phyloP scores from a whole-genome alignment of 2,113 vertebrate species.

The Meriones unguiculatus region DNA sequence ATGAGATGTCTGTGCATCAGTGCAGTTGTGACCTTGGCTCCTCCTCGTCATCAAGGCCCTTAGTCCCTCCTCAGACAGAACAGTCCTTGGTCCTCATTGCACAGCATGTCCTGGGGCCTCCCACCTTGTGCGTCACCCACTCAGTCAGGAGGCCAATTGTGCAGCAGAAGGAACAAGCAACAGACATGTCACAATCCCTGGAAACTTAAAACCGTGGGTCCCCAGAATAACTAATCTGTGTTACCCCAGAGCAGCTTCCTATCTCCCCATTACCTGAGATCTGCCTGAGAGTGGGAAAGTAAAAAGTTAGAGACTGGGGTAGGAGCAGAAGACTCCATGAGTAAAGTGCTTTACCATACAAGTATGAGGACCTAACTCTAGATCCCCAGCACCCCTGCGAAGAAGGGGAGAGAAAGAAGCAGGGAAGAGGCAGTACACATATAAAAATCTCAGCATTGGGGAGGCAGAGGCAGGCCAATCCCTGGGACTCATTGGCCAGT shows the following conservation, averaged over 20 bases:
- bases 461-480: neutral
- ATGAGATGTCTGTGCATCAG: neutral
- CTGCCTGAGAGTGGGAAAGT: neutral
- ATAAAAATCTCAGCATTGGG: neutral
- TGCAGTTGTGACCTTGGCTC: neutral
- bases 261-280: neutral
- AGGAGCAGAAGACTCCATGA: neutral
- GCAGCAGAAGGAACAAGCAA: rapidly evolving
- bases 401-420: neutral
- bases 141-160: too few relatives aligned
- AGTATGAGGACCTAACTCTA: neutral
- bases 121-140: neutral
- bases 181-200: neutral
- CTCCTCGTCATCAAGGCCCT: neutral
- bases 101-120: rapidly evolving
- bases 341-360: neutral
- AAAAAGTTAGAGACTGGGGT: neutral
- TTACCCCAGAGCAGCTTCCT: rapidly evolving
- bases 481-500: too few relatives aligned
- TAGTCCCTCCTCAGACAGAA: neutral
- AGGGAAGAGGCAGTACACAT: neutral
- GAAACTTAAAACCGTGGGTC: neutral
- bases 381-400: neutral
- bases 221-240: too few relatives aligned
- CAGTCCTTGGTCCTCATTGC: neutral